Evolutionary conservation across 1,140 invertebrate genomes (phyloP), one percentile per base, ranked within the genome.

Genomic region (Phymorhynchus buccinoides): DNA sequence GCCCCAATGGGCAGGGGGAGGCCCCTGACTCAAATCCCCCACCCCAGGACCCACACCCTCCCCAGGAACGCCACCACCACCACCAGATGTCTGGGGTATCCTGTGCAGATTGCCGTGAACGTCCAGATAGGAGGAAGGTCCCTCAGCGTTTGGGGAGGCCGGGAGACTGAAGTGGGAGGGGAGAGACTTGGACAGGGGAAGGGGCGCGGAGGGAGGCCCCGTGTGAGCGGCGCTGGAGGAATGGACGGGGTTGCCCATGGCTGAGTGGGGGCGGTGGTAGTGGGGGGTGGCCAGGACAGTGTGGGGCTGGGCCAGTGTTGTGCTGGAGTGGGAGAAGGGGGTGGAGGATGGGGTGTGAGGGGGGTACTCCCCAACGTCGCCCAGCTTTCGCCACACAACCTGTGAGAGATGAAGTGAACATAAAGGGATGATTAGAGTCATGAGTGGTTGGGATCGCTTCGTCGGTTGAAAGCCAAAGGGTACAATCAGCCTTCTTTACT

Each of bases 341-440:
- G 41, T 52, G 77, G 32, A 41, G 14, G 77, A 27, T 2, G n/a
- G 18, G 27, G 77, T 85, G 56, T 85, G 79, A 30, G 86, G 82
- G 6, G 86, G 82, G 48, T 87, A 81, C n/a, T 87, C 86, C 35
- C 80, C 87, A 18, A 88, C 89, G 89, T 92, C 92, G 52, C 92
- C 92, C 32, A 93, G 89, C 86, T 93, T 93, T 77, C 92, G 86
- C 92, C 92, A 93, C 32, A 92, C 92, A 81, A 93, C 92, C 92
- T 93, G 78, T 85, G 86, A 83, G 73, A 71, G 16, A 56, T 84
- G 22, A n/a, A n/a, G 62, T 27, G n/a, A n/a, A 66, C n/a, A n/a
- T 7, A n/a, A 16, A 66, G n/a, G 62, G 35, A 68, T 68, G n/a
- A n/a, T n/a, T n/a, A n/a, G n/a, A n/a, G n/a, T n/a, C n/a, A n/a